Percentiles rank a stretch among this genome's conserved stretches.
Conservation (phyloP, 2,797 vertebrate species). For the Brotula barbata region DNA sequence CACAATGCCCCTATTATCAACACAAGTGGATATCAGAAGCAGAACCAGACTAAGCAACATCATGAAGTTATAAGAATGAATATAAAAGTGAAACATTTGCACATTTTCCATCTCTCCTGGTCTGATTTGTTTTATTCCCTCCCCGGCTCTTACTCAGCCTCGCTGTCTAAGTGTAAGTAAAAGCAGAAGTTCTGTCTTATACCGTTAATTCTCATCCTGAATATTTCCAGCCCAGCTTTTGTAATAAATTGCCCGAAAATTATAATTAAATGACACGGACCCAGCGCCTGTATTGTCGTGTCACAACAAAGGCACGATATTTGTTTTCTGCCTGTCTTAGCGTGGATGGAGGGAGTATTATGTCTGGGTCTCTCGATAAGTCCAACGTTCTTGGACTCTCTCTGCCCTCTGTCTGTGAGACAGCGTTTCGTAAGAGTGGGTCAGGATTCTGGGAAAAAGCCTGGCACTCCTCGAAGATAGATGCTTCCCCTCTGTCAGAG, state of each 20-base stretch:
- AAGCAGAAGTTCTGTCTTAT: constrained; percentile 57
- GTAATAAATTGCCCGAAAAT: constrained; percentile 29
- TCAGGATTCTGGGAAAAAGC: constrained; percentile 67
- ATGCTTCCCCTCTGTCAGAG: constrained; percentile 61
- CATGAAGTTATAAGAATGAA: constrained; percentile 44
- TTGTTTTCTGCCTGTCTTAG: constrained; percentile 21
- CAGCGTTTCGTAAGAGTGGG: constrained; percentile 61
- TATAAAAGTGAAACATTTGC: constrained; percentile 34
- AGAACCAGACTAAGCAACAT: constrained; percentile 40
- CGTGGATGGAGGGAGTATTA: constrained; percentile 23
- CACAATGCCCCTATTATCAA: constrained; percentile 62
- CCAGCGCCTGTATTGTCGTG: constrained; percentile 37
- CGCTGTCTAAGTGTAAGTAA: constrained; percentile 51
- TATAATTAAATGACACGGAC: constrained; percentile 35
- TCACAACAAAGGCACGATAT: constrained; percentile 29
- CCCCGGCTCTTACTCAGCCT: not conserved
- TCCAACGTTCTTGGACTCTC: constrained; percentile 48
- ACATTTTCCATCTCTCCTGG: constrained; percentile 37
- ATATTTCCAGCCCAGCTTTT: constrained; percentile 21
- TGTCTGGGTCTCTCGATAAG: constrained; percentile 39
- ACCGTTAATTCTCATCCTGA: constrained; percentile 40
- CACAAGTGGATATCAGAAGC: constrained; percentile 64
- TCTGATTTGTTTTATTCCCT: constrained; percentile 38
- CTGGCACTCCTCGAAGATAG: constrained; percentile 68
- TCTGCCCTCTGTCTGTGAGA: constrained; percentile 43